phyloP scores from a whole-genome alignment of 1,140 invertebrate species.

The Drosophila teissieri region DNA sequence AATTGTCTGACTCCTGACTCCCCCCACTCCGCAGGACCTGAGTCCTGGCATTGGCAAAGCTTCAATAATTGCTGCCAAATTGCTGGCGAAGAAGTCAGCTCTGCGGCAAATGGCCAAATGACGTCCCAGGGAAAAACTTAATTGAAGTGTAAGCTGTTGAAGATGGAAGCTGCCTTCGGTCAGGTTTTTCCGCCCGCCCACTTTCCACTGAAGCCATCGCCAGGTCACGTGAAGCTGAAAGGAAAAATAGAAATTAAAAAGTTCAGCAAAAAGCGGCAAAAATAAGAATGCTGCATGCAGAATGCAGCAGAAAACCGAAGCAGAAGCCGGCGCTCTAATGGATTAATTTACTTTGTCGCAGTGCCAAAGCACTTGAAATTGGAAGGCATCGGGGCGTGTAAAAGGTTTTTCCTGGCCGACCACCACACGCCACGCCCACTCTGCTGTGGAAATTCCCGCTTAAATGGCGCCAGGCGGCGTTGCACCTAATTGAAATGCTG shows the following conservation, averaged over 20 bases:
- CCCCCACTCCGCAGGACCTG: conserved; percentile 31
- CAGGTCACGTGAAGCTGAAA: conserved; percentile 68
- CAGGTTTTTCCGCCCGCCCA: conserved; percentile 12
- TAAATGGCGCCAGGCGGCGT: conserved; percentile 59
- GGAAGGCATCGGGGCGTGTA: conserved; percentile 66
- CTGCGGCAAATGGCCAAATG: conserved; percentile 49
- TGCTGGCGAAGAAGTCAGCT: conserved; percentile 58
- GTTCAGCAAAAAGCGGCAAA: conserved; percentile 3
- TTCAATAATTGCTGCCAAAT: conserved; percentile 82
- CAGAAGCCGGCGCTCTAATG: conserved; percentile 61
- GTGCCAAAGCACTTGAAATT: conserved; percentile 66
- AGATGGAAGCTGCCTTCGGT: conserved; percentile 60
- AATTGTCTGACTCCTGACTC: too few species aligned
- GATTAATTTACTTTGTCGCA: conserved; percentile 82
- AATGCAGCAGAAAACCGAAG: conserved; percentile 46
- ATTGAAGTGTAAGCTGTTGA: conserved; percentile 78
- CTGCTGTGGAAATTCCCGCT: conserved; percentile 14
- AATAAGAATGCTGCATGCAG: conserved; percentile 10
- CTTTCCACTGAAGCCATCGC: conserved; percentile 45
- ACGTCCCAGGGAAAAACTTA: conserved; percentile 57
- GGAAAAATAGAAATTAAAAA: conserved; percentile 50
- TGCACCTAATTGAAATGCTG: conserved; percentile 78
- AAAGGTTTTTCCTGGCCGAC: conserved; percentile 69
- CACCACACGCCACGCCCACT: conserved; percentile 16
- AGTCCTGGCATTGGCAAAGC: conserved; percentile 69